Evolutionary conservation across 2,888 invertebrate species (phyloP), one percentile per base, ranked within the genome.

Genomic region (Aphelenchoides bicaudatus): DNA sequence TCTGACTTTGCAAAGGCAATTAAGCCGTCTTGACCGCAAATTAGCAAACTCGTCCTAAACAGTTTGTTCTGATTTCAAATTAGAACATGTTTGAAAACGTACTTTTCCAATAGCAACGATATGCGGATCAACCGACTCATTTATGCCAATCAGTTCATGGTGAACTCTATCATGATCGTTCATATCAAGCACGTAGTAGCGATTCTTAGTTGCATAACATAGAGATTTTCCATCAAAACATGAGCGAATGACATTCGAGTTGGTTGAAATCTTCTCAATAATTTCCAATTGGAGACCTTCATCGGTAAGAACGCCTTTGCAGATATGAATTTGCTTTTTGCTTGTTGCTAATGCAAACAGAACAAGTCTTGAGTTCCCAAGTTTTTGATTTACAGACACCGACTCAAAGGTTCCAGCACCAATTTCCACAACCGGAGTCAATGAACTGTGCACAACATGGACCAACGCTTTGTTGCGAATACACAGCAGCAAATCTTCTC

Each of bases 331-430:
- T n/a, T 19, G 8, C 23, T 21, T 19, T 8, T 25, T 19, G 23
- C 25, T 43, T 6, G 43, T 43, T 6, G 43, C 43, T 25, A 43
- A n/a, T 6, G 23, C 43, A 8, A 43, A 8, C 25, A 21, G 43
- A 25, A 43, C 25, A 6, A 8, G 10, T 8, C 6, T 8, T 25
- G 6, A 6, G 25, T 43, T 25, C 21, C n/a, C 6, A 25, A 19
- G 10, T 6, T 10, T 43, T 43, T 8, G 43, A 6, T 34, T 43
- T 43, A 43, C 21, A 19, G 43, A 6, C 10, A 25, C 43, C 21
- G 25, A 43, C 23, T 43, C 43, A 25, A 43, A 43, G 23, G 25
- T 10, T n/a, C 43, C 43, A 43, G 16, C 43, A n/a, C 43, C 43
- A n/a, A 25, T 43, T 16, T 34, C 34, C 13, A 34, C 43, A 21